Base-by-base conservation (phyloP, 2,888 invertebrate species). In the Liodrosophila aerea region DNA sequence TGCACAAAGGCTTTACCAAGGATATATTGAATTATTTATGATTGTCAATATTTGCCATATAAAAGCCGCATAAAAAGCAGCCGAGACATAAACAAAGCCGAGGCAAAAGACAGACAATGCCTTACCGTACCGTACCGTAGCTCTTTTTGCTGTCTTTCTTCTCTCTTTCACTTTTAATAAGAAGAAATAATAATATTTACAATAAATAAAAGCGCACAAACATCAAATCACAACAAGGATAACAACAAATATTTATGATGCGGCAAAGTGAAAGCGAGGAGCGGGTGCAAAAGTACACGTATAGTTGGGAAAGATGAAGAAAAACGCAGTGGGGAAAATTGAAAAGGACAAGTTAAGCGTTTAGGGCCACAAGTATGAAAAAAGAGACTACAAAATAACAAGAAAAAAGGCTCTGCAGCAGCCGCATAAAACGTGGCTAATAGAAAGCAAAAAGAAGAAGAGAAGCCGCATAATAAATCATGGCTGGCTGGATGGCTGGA, bases 381-480 rank as follows among this genome's bases (percentile, higher is more conserved):
- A 16, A 31, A 2, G 53, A 31, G 31, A 8, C n/a, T 12, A 13
- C 12, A 18, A 16, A 18, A 22, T 30, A 31, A 8, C 7, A 22
- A 18, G 47, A 56, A 47, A 64, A 50, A 41, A 44, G 37, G 31
- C 39, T 47, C 54, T 31, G 54, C 66, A 66, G 63, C 62, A 60
- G 67, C 54, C 73, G 64, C 64, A 73, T 60, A 64, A 68, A 73
- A 69, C 64, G 65, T 58, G 65, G 74, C 84, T 83, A 83, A 81
- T 83, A 77, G 61, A 80, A 66, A 33, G 8, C 16, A 40, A 46
- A 50, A 33, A 49, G 50, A 36, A 58, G 61, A 54, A 47, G 53
- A 36, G 76, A 83, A 69, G 64, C 81, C 84, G 81, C 84, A 80
- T 80, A 83, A 80, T 80, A 80, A 80, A 83, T 80, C 78, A 83